Percentiles rank a stretch among this genome's conserved stretches.
Evolutionary conservation across 2,888 invertebrate species (phyloP).

Genomic region (Hypena proboscidalis): DNA sequence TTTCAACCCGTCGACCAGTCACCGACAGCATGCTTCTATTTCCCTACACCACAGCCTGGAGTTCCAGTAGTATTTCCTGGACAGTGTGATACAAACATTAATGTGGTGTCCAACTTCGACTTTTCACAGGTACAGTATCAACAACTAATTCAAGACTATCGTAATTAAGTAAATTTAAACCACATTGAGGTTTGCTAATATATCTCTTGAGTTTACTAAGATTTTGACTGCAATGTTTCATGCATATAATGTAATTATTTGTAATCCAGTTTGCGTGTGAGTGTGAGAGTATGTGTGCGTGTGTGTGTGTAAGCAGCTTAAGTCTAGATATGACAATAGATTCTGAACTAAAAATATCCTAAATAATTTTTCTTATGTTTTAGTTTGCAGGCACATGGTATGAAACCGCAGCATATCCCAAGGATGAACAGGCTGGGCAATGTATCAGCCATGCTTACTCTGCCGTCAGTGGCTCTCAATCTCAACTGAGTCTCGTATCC

Average conservation of each 20-base stretch:
- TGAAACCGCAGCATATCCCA: conserved; percentile 66
- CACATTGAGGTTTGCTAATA: too few relatives aligned
- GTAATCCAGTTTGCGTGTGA: too few relatives aligned
- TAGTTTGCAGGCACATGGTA: conserved; percentile 67
- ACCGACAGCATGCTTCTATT: conserved; percentile 67
- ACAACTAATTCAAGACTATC: too few relatives aligned
- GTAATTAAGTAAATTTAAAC: too few relatives aligned
- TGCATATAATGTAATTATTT: too few relatives aligned
- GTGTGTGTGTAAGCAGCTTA: too few relatives aligned
- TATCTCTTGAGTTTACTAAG: too few relatives aligned
- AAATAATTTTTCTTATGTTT: conserved; percentile 22
- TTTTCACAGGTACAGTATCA: conserved; percentile 44
- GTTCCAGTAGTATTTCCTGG: conserved; percentile 65
- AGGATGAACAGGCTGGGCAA: conserved; percentile 55
- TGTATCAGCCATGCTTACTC: conserved; percentile 61
- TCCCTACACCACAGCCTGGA: conserved; percentile 57
- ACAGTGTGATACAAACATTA: conserved; percentile 53
- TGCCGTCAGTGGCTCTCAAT: conserved; percentile 24
- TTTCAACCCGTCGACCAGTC: conserved; percentile 54
- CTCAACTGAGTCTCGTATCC: conserved; percentile 50
- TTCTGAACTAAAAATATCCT: too few relatives aligned
- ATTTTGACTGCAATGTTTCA: too few relatives aligned
- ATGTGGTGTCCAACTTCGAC: conserved; percentile 52
- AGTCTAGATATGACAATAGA: too few relatives aligned
- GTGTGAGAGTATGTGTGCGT: too few relatives aligned